phyloP scores from a whole-genome alignment of 2,888 invertebrate species.

The Tetranychus truncatus region DNA sequence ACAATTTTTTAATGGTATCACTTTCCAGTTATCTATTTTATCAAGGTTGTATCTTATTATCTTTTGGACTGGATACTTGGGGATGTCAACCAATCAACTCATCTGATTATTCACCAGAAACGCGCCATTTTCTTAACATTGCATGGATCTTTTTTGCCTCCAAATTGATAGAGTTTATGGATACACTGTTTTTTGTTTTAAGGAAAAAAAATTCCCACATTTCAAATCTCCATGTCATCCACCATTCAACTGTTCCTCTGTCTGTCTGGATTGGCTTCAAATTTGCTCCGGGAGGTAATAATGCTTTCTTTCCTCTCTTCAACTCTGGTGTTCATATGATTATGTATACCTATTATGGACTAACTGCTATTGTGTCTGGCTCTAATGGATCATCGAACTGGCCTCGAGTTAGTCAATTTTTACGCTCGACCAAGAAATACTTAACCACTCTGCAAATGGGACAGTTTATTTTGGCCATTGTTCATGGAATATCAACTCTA shows the following conservation, averaged over 20 bases:
- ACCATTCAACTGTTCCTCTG: constrained; percentile 24
- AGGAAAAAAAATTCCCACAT: constrained; percentile 24
- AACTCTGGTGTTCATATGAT: constrained; percentile 26
- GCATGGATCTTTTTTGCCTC: not conserved
- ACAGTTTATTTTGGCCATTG: constrained; percentile 25
- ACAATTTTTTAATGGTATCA: constrained; percentile 18
- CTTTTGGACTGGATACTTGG: constrained; percentile 18
- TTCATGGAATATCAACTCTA: constrained; percentile 7
- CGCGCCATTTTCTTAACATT: not conserved
- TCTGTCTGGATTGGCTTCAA: constrained; percentile 22
- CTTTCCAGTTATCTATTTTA: constrained; percentile 10
- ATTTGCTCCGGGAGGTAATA: constrained; percentile 25
- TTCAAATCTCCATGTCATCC: constrained; percentile 25
- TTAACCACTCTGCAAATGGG: constrained; percentile 26
- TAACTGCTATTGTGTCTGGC: constrained; percentile 23
- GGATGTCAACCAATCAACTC: constrained; percentile 13
- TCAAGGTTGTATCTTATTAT: constrained; percentile 11
- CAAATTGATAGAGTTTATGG: constrained; percentile 4
- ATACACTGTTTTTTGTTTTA: constrained; percentile 22
- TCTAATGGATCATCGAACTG: not conserved
- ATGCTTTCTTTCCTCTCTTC: constrained; percentile 26
- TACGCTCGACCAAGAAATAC: constrained; percentile 28
- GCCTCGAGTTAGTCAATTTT: constrained; percentile 22
- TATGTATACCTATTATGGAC: constrained; percentile 21
- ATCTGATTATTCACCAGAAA: not conserved